Evolutionary conservation across 2,113 vertebrate genomes (phyloP).

Genomic region (Brachyhypopomus occidentalis): DNA sequence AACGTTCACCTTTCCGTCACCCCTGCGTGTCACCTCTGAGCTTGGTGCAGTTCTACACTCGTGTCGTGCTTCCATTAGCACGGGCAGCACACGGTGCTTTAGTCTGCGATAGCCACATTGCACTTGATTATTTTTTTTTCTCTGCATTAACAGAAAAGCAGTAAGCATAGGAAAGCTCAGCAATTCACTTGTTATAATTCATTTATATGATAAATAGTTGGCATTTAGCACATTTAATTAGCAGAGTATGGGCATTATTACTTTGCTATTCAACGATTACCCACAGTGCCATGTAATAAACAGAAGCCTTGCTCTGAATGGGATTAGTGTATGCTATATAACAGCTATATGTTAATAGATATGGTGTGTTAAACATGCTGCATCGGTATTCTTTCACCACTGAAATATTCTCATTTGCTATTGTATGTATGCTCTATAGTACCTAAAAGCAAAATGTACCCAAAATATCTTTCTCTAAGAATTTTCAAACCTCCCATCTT

Average conservation of each 20-base stretch:
- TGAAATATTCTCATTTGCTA: neutral
- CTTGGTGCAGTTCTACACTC: conserved; percentile 26
- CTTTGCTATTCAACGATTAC: no score
- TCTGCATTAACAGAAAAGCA: no score
- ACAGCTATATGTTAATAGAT: neutral
- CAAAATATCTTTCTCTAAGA: neutral
- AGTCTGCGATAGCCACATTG: neutral
- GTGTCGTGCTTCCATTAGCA: neutral
- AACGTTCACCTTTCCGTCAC: conserved; percentile 67
- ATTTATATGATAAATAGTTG: no score
- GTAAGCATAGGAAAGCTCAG: no score
- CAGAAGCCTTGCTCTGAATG: neutral
- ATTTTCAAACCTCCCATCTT: neutral
- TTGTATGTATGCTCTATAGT: neutral
- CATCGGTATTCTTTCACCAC: neutral
- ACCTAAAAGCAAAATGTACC: neutral
- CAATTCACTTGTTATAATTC: no score
- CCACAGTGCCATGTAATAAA: neutral
- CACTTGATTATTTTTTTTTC: no score
- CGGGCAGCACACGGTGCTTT: conserved; percentile 1
- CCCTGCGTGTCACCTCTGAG: conserved; percentile 61
- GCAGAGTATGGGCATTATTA: no score
- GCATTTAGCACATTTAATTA: no score
- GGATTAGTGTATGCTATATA: no score
- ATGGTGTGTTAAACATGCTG: neutral